phyloP scores from a whole-genome alignment of 2,797 vertebrate genomes.

The Triplophysa bombifrons region DNA sequence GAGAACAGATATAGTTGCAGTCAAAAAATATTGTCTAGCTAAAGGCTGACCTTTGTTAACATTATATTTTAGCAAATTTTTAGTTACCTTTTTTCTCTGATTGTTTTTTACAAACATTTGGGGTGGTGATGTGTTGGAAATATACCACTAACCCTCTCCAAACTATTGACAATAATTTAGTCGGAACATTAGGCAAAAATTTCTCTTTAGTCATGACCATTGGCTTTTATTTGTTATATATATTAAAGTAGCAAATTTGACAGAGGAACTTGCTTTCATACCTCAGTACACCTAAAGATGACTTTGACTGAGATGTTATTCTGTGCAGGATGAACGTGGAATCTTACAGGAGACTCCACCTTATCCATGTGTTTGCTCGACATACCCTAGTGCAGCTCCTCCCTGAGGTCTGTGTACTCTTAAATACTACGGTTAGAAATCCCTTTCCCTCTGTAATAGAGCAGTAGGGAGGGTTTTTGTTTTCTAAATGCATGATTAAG shows the following conservation, averaged over 20 bases:
- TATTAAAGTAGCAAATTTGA: too few relatives aligned
- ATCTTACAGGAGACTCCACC: slow-evolving; percentile 15
- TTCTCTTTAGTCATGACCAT: not conserved
- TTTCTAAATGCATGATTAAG: not conserved
- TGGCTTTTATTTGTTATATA: not conserved
- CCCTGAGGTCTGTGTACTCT: slow-evolving; percentile 5
- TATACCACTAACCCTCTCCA: too few relatives aligned
- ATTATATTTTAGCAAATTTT: too few relatives aligned
- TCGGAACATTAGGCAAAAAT: not conserved
- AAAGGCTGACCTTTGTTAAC: too few relatives aligned
- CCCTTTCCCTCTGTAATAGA: not conserved
- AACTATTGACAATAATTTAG: too few relatives aligned
- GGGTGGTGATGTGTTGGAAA: too few relatives aligned
- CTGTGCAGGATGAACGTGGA: not conserved
- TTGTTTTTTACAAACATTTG: too few relatives aligned
- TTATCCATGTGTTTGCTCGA: slow-evolving; percentile 3
- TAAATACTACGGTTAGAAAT: slow-evolving; percentile 14
- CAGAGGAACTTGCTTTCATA: not conserved
- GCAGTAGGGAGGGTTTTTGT: slow-evolving; percentile 35
- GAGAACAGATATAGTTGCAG: too few relatives aligned
- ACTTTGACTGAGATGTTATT: not conserved
- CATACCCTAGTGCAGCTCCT: slow-evolving; percentile 10
- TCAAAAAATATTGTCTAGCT: too few relatives aligned
- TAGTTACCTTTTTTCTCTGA: too few relatives aligned
- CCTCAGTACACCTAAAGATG: not conserved